Base-by-base conservation (phyloP, 2,888 invertebrate genomes). In the Sinohyriopsis cumingii region DNA sequence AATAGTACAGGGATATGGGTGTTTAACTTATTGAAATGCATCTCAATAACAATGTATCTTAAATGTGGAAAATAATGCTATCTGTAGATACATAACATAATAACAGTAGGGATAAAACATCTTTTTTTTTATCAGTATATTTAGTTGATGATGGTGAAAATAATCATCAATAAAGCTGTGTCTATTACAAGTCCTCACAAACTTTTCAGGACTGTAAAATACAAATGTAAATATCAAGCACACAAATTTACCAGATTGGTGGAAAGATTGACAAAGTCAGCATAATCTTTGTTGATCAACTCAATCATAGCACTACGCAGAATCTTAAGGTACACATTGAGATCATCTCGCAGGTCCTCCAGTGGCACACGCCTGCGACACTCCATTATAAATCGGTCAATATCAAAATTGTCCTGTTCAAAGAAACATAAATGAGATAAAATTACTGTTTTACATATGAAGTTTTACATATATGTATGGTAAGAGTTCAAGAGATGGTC, bases 211-310 rank as follows among this genome's bases (percentile, higher is more conserved):
- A 3, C 15, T 45, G 45, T 45, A 45, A 45, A 45, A 7, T 3
- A 45, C 12, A 12, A 45, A 45, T 15, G 3, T 0, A 45, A 45
- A 45, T 15, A 45, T 45, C 45, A 45, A 45, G 12, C 12, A 45
- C 45, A 12, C 45, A 45, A 45, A 73, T 78, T 83, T 78, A 91
- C 97, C 80, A 99, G 92, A 89, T 97, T 97, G 62, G 96, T 96
- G 7, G 98, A 98, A 62, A 99, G 92, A 91, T 97, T 97, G 9
- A 99, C 97, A 91, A 99, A 99, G 89, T 98, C 97, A 5, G 96
- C 97, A 88, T 99, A 99, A 89, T 99, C 98, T 88, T 96, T 96
- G 91, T 99, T 99, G 81, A 99, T 97, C 12, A 99, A 93, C 90
- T 99, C 98, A 79, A 98, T 96, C 96, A 99, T 97, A 20, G 97